Evolutionary conservation across 2,797 vertebrate species (phyloP).

Genomic region (Coilia nasus): DNA sequence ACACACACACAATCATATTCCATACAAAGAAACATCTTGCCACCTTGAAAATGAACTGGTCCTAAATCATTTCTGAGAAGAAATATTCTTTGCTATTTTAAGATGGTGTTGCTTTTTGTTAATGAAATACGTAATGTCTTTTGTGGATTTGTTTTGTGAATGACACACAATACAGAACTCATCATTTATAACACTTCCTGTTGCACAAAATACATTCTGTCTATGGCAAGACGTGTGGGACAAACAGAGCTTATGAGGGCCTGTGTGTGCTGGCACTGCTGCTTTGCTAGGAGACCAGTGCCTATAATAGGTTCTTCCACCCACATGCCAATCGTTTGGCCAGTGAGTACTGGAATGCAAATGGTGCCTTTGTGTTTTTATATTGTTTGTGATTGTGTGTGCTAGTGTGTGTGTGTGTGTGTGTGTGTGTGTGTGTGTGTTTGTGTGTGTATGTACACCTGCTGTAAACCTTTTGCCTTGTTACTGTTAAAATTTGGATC

Average conservation of each 20-base stretch:
- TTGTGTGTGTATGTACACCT: neutral
- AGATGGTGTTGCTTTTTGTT: no score
- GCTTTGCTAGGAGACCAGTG: neutral
- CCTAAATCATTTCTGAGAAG: no score
- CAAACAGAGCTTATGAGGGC: neutral
- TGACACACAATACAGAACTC: no score
- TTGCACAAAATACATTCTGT: neutral
- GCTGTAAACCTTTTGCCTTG: neutral
- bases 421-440: slow-evolving; percentile 12
- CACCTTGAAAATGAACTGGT: no score
- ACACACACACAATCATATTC: no score
- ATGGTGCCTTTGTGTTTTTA: neutral
- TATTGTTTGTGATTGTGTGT: neutral
- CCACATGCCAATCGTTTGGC: neutral
- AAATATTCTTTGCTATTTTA: no score
- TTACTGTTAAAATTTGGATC: neutral
- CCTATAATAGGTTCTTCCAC: slow-evolving; percentile 2
- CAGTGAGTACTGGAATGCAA: neutral
- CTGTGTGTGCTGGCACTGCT: neutral
- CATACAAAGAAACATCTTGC: no score
- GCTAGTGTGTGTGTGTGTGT: slow-evolving; percentile 2
- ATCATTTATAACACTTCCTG: neutral
- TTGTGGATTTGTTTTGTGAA: neutral
- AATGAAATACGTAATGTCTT: neutral
- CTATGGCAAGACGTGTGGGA: neutral